Conservation (phyloP, 2,888 invertebrate genomes). For the Troides helena region DNA sequence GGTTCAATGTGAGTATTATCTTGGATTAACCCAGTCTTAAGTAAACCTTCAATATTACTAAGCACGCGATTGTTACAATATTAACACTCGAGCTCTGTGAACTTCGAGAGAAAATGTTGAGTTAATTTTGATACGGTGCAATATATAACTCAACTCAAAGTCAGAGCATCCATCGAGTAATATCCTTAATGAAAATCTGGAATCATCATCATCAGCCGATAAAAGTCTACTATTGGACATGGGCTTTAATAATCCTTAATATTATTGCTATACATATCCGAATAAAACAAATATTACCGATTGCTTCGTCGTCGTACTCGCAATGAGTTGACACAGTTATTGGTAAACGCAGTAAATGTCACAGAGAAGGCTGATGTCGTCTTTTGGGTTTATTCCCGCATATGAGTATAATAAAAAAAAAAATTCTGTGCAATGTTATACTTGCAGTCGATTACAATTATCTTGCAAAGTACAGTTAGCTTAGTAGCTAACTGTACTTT, state of each 20-base stretch:
- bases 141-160: neutral
- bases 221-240: too few relatives aligned
- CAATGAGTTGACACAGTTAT: too few relatives aligned
- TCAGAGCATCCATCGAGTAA: neutral
- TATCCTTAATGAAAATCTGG: neutral
- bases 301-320: too few relatives aligned
- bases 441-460: too few relatives aligned
- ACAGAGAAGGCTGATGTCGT: too few relatives aligned
- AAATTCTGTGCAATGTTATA: too few relatives aligned
- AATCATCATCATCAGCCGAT: neutral
- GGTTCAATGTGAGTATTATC: constrained; percentile 88
- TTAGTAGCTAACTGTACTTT: too few relatives aligned
- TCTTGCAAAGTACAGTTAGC: too few relatives aligned
- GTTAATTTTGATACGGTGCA: neutral
- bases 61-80: constrained; percentile 11
- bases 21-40: constrained; percentile 31
- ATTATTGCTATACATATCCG: neutral
- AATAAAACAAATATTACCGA: too few relatives aligned
- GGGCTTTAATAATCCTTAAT: neutral
- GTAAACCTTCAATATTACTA: constrained; percentile 22
- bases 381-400: too few relatives aligned
- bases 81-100: constrained; percentile 10
- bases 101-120: constrained; percentile 3
- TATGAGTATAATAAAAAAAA: too few relatives aligned
- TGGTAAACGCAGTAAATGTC: too few relatives aligned